These are phyloP conservation scores for Pocillopora meandrina DNA, from an alignment of 92 coral and sea anemone genomes.

Conservation along the genomic window DNA sequence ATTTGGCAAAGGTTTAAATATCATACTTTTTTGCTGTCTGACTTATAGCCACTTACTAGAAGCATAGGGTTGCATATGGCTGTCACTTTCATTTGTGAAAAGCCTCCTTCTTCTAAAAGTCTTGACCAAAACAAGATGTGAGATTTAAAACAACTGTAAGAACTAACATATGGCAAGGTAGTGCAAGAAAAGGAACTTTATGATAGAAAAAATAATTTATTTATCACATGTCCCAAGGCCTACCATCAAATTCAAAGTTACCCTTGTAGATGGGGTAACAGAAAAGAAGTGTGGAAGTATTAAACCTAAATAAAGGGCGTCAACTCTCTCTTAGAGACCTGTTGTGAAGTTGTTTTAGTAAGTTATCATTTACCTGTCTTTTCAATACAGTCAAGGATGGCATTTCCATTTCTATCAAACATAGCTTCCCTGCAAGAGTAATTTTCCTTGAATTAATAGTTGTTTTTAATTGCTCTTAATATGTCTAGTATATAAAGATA, in stretches of 20 bases:
- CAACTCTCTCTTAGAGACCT: too few relatives aligned
- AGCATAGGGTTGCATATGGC: slow-evolving; percentile 77
- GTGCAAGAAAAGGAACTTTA: not conserved
- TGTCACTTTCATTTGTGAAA: slow-evolving; percentile 68
- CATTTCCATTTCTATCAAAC: slow-evolving; percentile 63
- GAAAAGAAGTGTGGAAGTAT: not conserved
- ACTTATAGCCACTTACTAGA: slow-evolving; percentile 62
- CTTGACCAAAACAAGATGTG: not conserved
- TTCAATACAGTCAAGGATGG: slow-evolving; percentile 72
- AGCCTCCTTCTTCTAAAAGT: slow-evolving; percentile 63
- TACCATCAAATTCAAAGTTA: not conserved
- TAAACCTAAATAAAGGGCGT: not conserved
- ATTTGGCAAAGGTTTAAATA: not conserved
- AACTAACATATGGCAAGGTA: not conserved
- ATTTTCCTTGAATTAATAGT: not conserved
- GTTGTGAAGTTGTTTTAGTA: not conserved
- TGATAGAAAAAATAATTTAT: too few relatives aligned
- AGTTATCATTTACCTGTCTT: slow-evolving; percentile 65
- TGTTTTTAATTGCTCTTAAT: not conserved
- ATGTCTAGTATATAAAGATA: not conserved
- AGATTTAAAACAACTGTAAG: not conserved
- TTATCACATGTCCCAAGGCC: too few relatives aligned
- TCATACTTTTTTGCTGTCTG: not conserved
- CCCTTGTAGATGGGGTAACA: not conserved
- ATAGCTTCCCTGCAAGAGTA: slow-evolving; percentile 53